Evolutionary conservation across 2,113 vertebrate species (phyloP), one percentile per base, ranked within the genome.

Genomic region (Indri indri): DNA sequence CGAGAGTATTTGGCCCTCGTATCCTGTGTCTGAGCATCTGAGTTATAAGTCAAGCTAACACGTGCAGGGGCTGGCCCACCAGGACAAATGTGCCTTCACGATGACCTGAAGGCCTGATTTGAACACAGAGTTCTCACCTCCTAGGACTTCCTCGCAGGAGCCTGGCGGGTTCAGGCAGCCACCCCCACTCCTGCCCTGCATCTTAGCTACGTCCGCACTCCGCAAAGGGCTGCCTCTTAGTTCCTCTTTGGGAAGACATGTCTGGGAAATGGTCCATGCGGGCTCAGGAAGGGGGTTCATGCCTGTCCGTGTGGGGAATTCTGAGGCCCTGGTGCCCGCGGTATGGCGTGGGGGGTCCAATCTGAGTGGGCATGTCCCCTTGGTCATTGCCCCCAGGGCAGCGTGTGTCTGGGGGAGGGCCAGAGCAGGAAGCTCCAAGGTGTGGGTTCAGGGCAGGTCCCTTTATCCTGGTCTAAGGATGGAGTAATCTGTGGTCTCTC

Each of bases 1-100:
- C 0, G 17, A 3, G 37, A 17, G 12, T 11, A 32, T 42, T 23
- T 1, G 40, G 25, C 52, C n/a, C 2, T 0, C 0, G 0, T 23
- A 1, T 4, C 37, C 3, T 9, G 1, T 8, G 40, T 30, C 65
- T 59, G 1, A 0, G 6, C 12, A 3, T 4, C 18, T 59, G 8
- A 68, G 30, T 40, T 2, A 23, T 8, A 57, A 16, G 50, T 20
- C 10, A 25, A 77, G 34, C 34, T 25, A 2, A 8, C 32, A 12
- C 40, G 20, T n/a, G 2, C 20, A 22, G 63, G 5, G 22, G 57
- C 45, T 66, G 45, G 50, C 54, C 18, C 47, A 4, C 25, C n/a
- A 63, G 2, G 27, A 16, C 2, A 1, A 52, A 6, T 3, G 32
- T 0, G 5, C 74, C 18, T 63, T 76, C 34, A 12, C 0, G 0